These are phyloP conservation scores for Nibea albiflora DNA, from an alignment of 2,113 vertebrate genomes.

Conservation along the genomic window DNA sequence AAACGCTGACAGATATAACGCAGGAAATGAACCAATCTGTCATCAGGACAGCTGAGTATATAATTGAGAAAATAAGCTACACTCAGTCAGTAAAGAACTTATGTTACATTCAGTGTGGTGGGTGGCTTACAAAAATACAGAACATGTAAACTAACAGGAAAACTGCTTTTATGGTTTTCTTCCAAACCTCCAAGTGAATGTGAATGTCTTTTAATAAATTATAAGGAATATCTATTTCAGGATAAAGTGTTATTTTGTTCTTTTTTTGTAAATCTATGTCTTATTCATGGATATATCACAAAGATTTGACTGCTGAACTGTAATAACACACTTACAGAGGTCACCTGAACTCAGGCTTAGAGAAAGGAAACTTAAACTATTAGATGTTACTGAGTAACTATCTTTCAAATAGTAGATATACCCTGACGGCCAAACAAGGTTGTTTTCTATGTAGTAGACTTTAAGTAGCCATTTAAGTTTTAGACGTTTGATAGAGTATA, in stretches of 20 bases:
- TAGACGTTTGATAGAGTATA: neutral
- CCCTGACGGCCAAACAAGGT: neutral
- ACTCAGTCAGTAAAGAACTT: conserved; percentile 39
- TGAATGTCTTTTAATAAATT: conserved; percentile 31
- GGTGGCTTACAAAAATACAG: conserved; percentile 62
- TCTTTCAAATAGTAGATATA: conserved; percentile 40
- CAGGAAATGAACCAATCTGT: conserved; percentile 12
- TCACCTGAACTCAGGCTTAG: conserved; percentile 35
- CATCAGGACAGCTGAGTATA: conserved; percentile 19
- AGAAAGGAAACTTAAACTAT: conserved; percentile 54
- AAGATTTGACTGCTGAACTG: conserved; percentile 25
- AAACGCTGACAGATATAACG: conserved; percentile 16
- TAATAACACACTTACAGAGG: conserved; percentile 17
- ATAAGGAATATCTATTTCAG: conserved; percentile 53
- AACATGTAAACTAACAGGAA: conserved; percentile 34
- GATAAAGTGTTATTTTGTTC: neutral
- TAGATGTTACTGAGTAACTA: conserved; percentile 35
- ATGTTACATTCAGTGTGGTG: conserved; percentile 76
- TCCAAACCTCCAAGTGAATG: conserved; percentile 10
- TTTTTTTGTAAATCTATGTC: conserved; percentile 35
- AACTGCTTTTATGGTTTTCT: conserved; percentile 20
- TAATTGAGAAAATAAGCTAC: conserved; percentile 30
- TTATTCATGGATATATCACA: conserved; percentile 49
- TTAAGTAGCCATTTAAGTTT: neutral
- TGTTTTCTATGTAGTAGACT: conserved; percentile 27